Conservation (phyloP, 2,797 vertebrate species). For the Amazona finschi region DNA sequence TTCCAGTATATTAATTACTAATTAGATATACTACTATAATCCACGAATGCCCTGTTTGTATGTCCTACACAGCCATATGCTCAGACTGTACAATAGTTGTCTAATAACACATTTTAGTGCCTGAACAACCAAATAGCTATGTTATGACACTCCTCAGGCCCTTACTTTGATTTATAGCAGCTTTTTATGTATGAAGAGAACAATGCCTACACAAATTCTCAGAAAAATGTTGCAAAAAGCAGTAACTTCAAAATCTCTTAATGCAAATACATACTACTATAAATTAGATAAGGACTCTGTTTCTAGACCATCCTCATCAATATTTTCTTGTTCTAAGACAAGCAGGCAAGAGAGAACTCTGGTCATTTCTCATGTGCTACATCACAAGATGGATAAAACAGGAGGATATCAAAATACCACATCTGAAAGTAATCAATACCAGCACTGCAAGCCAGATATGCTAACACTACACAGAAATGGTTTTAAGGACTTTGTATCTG, state of each 20-base stretch:
- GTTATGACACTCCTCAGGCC: not conserved
- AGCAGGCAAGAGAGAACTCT: not conserved
- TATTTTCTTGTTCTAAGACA: not conserved
- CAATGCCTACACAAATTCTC: not conserved
- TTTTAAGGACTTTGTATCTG: not conserved
- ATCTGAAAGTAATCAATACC: not conserved
- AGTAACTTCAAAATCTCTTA: not conserved
- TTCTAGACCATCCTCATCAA: not conserved
- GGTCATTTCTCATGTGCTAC: not conserved
- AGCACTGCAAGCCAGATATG: not conserved
- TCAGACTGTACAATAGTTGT: not conserved
- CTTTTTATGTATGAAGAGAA: not conserved
- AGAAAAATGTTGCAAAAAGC: not conserved
- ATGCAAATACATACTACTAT: not conserved
- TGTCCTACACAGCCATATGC: not conserved
- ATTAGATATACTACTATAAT: not conserved
- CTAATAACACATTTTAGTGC: not conserved
- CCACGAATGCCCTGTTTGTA: not conserved
- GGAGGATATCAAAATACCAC: not conserved
- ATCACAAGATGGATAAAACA: not conserved
- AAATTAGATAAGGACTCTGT: not conserved
- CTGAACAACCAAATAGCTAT: not conserved
- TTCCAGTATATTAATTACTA: not conserved
- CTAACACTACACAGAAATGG: not conserved
- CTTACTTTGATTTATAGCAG: not conserved